phyloP scores from a whole-genome alignment of 2,888 invertebrate genomes.

The Selenia dentaria region DNA sequence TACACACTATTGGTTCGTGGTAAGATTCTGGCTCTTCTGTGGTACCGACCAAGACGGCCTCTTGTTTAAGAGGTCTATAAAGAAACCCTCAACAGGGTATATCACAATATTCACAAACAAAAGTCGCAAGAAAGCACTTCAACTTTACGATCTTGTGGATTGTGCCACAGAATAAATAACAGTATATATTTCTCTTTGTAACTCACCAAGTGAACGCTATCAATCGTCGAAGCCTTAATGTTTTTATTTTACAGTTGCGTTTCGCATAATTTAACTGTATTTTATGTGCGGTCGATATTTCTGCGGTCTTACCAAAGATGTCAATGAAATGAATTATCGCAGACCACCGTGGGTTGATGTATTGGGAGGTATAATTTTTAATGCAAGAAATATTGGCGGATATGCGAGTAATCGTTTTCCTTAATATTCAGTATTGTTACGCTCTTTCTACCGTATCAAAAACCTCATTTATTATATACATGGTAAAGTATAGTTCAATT shows the following conservation, averaged over 20 bases:
- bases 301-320: slow-evolving; percentile 34
- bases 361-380: slow-evolving; percentile 18
- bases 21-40: too few relatives aligned
- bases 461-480: too few relatives aligned
- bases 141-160: slow-evolving; percentile 37
- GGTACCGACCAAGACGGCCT: too few relatives aligned
- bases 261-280: slow-evolving; percentile 1
- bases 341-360: slow-evolving; percentile 24
- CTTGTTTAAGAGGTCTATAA: too few relatives aligned
- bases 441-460: too few relatives aligned
- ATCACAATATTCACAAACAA: slow-evolving; percentile 23
- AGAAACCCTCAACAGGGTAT: not conserved
- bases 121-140: slow-evolving; percentile 45
- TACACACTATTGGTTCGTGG: too few relatives aligned
- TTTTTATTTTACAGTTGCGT: slow-evolving; percentile 12
- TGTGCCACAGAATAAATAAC: too few relatives aligned
- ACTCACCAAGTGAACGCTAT: not conserved
- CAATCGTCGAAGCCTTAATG: slow-evolving; percentile 1
- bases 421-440: not conserved
- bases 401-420: not conserved
- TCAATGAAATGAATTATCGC: slow-evolving; percentile 43
- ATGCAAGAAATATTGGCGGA: slow-evolving; percentile 7
- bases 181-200: too few relatives aligned
- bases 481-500: too few relatives aligned
- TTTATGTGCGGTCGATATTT: slow-evolving; percentile 15